Conservation (phyloP, 2,888 invertebrate genomes). For the Parelbella ahira region DNA sequence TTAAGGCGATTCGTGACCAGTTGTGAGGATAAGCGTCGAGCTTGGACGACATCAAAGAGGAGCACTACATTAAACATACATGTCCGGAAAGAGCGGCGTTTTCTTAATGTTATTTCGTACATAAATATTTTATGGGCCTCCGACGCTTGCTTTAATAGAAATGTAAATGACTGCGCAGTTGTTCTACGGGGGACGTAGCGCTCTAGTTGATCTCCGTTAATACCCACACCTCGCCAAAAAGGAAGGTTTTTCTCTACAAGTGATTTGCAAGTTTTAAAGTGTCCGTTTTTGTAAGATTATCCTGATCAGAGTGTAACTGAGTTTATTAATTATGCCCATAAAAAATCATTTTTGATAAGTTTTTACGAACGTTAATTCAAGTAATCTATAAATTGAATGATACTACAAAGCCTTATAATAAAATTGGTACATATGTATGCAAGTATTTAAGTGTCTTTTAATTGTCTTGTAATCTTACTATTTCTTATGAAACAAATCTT, state of each 20-base stretch:
- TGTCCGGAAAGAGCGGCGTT: background rate
- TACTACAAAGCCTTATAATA: too few relatives aligned
- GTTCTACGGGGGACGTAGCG: constrained; percentile 13
- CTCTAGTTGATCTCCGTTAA: constrained; percentile 25
- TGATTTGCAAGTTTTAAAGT: constrained; percentile 2
- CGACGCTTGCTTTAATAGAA: constrained; percentile 50
- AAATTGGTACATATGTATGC: too few relatives aligned
- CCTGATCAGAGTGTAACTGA: too few relatives aligned
- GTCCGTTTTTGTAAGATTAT: too few relatives aligned
- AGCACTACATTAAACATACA: constrained; percentile 67
- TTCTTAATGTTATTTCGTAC: constrained; percentile 68
- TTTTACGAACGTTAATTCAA: too few relatives aligned
- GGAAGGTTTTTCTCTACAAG: constrained; percentile 1
- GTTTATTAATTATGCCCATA: too few relatives aligned
- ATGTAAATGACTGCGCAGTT: constrained; percentile 57
- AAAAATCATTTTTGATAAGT: too few relatives aligned
- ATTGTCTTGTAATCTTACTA: too few relatives aligned
- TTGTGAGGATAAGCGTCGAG: constrained; percentile 37
- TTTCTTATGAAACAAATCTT: too few relatives aligned
- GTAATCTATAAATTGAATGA: too few relatives aligned
- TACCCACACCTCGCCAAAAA: constrained; percentile 17
- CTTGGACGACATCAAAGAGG: constrained; percentile 65
- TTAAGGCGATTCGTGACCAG: constrained; percentile 45
- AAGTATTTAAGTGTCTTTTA: too few relatives aligned
- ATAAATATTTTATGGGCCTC: constrained; percentile 66